These are phyloP conservation scores for Coregonus ussuriensis DNA, from an alignment of 2,797 vertebrate species.

Conservation along the genomic window DNA sequence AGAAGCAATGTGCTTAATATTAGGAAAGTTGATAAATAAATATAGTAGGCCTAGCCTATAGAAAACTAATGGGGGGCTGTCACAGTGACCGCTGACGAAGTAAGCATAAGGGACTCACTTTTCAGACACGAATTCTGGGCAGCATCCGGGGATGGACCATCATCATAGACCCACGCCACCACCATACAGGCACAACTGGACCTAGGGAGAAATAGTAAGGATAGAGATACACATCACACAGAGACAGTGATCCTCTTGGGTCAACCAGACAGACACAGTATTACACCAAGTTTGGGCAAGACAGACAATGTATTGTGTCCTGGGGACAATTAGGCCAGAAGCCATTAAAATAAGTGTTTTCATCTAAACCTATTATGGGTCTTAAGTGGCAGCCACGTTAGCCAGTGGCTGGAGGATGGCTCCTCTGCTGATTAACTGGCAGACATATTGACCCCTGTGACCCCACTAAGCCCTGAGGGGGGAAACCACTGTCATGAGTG, in stretches of 20 bases:
- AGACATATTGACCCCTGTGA: slow-evolving; percentile 56
- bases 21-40: not conserved
- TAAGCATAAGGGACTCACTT: not conserved
- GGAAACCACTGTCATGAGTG: slow-evolving; percentile 51
- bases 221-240: not conserved
- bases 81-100: slow-evolving; percentile 13
- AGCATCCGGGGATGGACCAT: not conserved
- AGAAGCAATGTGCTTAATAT: too few relatives aligned
- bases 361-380: slow-evolving; percentile 51
- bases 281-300: slow-evolving; percentile 12
- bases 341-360: slow-evolving; percentile 49
- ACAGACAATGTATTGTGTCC: slow-evolving; percentile 28
- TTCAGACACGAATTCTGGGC: not conserved
- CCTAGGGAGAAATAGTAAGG: not conserved
- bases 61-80: slow-evolving; percentile 16
- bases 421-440: slow-evolving; percentile 47
- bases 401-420: slow-evolving; percentile 38
- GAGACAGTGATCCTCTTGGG: slow-evolving; percentile 13
- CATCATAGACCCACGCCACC: not conserved
- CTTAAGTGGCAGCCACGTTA: slow-evolving; percentile 40
- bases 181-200: not conserved
- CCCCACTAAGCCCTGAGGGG: slow-evolving; percentile 41
- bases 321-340: slow-evolving; percentile 40
- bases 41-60: too few relatives aligned
- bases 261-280: slow-evolving; percentile 21